Base-by-base conservation (phyloP, 2,888 invertebrate species). In the Pammene fasciana region DNA sequence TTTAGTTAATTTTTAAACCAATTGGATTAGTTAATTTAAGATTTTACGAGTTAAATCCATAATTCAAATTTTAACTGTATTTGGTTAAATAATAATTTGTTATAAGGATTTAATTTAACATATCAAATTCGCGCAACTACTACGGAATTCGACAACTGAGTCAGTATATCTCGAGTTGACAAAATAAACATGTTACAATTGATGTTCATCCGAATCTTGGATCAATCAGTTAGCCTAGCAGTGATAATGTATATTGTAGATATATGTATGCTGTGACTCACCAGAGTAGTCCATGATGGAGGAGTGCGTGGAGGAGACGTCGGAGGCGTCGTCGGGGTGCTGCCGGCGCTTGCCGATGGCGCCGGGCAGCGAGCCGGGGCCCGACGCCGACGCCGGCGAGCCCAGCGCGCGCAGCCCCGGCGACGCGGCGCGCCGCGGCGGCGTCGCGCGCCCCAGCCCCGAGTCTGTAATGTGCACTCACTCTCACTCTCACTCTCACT, bases 231-330 rank as follows among this genome's bases (percentile, higher is more conserved):
- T n/a, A n/a, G 10, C 10, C 0, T 4, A 50, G 1, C 0, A 50
- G 9, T 16, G 16, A 16, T n/a, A n/a, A n/a, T n/a, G n/a, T n/a
- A n/a, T n/a, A n/a, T n/a, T n/a, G n/a, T n/a, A n/a, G n/a, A n/a
- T n/a, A n/a, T n/a, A n/a, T 0, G 16, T 9, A 5, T 18, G 0
- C 4, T 4, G 26, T 1, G 26, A 26, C 26, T 92, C 87, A 96
- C 96, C 96, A 82, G 95, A 96, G 89, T 97, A 97, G 87, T 97
- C 97, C 96, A 96, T 96, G 94, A 96, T 97, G 82, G 96, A 97
- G 89, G 95, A 96, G 80, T 96, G 95, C 73, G 96, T 96, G 80
- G 96, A 96, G 82, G 96, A 96, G 81, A 97, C 96, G 92, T 97
- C 97, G 88, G 97, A 97, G 82, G 95, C 95, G 93, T 97, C 97